Conservation (phyloP, 37 sponge, comb jelly and placozoan species). For the Chondrilla cf. caribensis region DNA sequence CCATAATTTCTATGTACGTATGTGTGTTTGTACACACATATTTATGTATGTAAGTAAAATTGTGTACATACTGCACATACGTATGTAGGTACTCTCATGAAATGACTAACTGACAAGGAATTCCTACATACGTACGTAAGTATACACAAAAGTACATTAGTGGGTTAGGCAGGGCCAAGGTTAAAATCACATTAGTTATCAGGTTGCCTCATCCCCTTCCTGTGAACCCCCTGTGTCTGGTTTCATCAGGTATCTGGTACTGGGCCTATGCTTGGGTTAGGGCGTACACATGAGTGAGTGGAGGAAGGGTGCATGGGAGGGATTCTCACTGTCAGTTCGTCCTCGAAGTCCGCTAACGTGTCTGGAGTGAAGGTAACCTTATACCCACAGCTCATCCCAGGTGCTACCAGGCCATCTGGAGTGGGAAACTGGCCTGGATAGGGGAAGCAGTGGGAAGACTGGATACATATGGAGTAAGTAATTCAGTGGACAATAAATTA, state of each 20-base stretch:
- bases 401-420: conserved; percentile 65
- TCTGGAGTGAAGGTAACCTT: conserved; percentile 65
- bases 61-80: background rate
- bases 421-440: conserved; percentile 43
- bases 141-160: background rate
- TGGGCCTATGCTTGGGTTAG: no score
- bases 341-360: conserved; percentile 63
- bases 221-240: no score
- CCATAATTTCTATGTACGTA: background rate
- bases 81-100: no score
- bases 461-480: background rate
- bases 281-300: no score
- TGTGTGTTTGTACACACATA: background rate
- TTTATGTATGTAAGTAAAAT: background rate
- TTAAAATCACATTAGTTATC: no score
- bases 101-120: no score
- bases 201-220: no score
- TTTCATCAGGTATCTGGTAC: no score
- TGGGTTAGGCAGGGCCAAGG: background rate
- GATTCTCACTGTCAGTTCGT: conserved; percentile 40
- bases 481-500: background rate
- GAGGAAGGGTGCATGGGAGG: no score
- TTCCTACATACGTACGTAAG: background rate
- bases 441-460: background rate
- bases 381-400: conserved; percentile 63